These are phyloP conservation scores for Sinhomidia bicolor DNA, from an alignment of 2,888 invertebrate genomes.

Conservation along the genomic window DNA sequence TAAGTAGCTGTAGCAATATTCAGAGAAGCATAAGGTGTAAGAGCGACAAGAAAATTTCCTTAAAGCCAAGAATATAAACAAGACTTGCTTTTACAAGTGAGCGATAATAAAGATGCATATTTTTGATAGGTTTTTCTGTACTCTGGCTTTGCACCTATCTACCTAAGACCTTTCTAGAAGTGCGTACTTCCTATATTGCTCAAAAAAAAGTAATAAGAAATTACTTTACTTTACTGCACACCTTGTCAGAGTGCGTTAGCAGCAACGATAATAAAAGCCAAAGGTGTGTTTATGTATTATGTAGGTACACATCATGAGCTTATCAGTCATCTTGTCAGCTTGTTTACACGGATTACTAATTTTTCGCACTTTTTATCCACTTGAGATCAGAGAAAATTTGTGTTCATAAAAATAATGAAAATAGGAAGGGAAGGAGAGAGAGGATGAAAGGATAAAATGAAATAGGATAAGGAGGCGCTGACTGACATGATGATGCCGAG, in stretches of 20 bases:
- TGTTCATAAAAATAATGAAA: neutral
- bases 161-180: slow-evolving; percentile 17
- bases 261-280: slow-evolving; percentile 24
- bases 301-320: slow-evolving; percentile 16
- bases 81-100: slow-evolving; percentile 33
- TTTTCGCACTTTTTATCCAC: slow-evolving; percentile 55
- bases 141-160: neutral
- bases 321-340: slow-evolving; percentile 62
- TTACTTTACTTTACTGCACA: neutral
- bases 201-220: neutral
- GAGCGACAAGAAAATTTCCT: slow-evolving; percentile 15
- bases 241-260: neutral
- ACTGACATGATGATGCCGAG: too few relatives aligned
- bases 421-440: neutral
- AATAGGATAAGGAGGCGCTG: neutral
- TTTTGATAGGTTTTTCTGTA: too few relatives aligned
- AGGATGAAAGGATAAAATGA: neutral
- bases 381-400: slow-evolving; percentile 43
- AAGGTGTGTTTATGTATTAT: slow-evolving; percentile 20
- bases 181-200: neutral
- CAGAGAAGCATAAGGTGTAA: too few relatives aligned
- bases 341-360: slow-evolving; percentile 68
- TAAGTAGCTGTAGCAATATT: too few relatives aligned
- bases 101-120: slow-evolving; percentile 8
- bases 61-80: slow-evolving; percentile 10